These are phyloP conservation scores for Polia nebulosa DNA, from an alignment of 2,888 invertebrate genomes.

Conservation along the genomic window DNA sequence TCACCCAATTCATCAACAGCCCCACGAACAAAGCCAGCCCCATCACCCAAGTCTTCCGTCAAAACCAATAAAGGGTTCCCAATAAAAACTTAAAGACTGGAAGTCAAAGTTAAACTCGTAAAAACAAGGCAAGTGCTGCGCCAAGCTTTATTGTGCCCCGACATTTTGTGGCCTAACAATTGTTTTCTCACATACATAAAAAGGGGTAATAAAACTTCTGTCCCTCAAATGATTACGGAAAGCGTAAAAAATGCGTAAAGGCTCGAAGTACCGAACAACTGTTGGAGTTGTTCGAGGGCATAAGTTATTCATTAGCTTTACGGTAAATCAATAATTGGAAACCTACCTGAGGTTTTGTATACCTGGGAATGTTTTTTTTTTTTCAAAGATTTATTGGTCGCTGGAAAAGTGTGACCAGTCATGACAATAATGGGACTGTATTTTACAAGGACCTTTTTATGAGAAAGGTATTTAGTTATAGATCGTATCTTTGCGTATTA, in stretches of 20 bases:
- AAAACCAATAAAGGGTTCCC: slow-evolving; percentile 76
- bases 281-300: slow-evolving; percentile 38
- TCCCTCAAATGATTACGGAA: slow-evolving; percentile 73
- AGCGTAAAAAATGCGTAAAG: slow-evolving; percentile 69
- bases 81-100: slow-evolving; percentile 80
- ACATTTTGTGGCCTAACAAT: slow-evolving; percentile 82
- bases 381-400: slow-evolving; percentile 16
- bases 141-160: slow-evolving; percentile 70
- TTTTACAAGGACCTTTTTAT: slow-evolving; percentile 26
- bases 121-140: slow-evolving; percentile 66
- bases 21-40: slow-evolving; percentile 28
- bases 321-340: slow-evolving; percentile 53
- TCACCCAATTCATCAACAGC: slow-evolving; percentile 37
- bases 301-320: slow-evolving; percentile 53
- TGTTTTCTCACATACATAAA: slow-evolving; percentile 86
- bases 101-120: slow-evolving; percentile 69
- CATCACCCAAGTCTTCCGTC: slow-evolving; percentile 51
- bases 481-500: slow-evolving; percentile 11
- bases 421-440: slow-evolving; percentile 21
- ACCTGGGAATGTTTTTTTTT: slow-evolving; percentile 33
- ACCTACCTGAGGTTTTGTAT: slow-evolving; percentile 48
- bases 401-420: slow-evolving; percentile 15
- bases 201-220: slow-evolving; percentile 77
- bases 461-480: slow-evolving; percentile 23
- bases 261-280: slow-evolving; percentile 43